Percentiles rank a stretch among this genome's conserved stretches.
Evolutionary conservation across 2,113 vertebrate species (phyloP).

Genomic region (Panthera tigris): DNA sequence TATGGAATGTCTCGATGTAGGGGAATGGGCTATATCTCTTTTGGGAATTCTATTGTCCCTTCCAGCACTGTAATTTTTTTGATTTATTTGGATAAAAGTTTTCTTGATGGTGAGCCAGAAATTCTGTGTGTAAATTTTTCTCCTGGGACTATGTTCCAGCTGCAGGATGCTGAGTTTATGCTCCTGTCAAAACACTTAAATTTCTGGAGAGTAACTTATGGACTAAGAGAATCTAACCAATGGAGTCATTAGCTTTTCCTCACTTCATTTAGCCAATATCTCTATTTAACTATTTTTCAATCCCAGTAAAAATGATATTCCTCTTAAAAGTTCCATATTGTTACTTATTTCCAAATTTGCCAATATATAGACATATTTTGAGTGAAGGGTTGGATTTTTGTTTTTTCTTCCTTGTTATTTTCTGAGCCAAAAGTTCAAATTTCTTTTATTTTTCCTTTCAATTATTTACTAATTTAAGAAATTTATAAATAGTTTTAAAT

Average conservation of each 20-base stretch:
- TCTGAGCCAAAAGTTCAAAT: background rate
- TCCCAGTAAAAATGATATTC: background rate
- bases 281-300: slow-evolving; percentile 36
- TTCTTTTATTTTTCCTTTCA: background rate
- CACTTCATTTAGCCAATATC: background rate
- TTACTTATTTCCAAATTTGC: background rate
- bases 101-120: slow-evolving; percentile 74
- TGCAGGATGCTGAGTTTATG: slow-evolving; percentile 66
- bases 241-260: slow-evolving; percentile 25
- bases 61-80: slow-evolving; percentile 4
- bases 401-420: slow-evolving; percentile 16
- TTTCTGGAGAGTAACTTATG: slow-evolving; percentile 55
- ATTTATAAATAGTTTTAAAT: background rate
- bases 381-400: background rate
- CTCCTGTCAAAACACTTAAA: slow-evolving; percentile 64
- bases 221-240: slow-evolving; percentile 21
- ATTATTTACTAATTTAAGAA: background rate
- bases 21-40: background rate
- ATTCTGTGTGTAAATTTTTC: slow-evolving; percentile 69
- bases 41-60: slow-evolving; percentile 38
- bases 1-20: background rate
- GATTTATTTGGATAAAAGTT: slow-evolving; percentile 73
- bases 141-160: slow-evolving; percentile 47
- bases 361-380: background rate
- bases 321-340: background rate